Conservation (phyloP, 2,888 invertebrate genomes). For the Limenitis camilla region DNA sequence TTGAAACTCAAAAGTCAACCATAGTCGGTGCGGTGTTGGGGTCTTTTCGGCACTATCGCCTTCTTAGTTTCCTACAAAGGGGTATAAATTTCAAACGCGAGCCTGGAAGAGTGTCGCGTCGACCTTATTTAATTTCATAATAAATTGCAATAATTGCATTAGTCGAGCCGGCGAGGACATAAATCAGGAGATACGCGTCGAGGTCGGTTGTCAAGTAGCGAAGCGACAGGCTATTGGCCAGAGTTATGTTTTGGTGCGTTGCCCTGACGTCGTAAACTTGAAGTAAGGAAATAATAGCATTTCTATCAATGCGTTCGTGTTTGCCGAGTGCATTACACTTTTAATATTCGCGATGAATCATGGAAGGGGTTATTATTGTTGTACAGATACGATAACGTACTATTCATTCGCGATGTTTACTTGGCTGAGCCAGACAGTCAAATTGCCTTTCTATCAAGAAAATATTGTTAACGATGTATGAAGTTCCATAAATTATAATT, state of each 20-base stretch:
- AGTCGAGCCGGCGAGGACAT: conserved; percentile 49
- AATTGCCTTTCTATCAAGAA: no score
- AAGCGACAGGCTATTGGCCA: conserved; percentile 31
- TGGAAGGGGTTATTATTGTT: conserved; percentile 22
- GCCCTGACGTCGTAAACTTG: conserved; percentile 31
- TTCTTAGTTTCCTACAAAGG: conserved; percentile 33
- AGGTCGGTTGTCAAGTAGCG: conserved; percentile 37
- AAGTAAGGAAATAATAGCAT: conserved; percentile 32
- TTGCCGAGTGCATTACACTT: conserved; percentile 30
- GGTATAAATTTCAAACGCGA: conserved; percentile 57
- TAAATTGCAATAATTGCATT: conserved; percentile 74
- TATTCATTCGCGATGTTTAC: not conserved
- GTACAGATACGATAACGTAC: conserved; percentile 6
- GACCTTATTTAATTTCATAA: conserved; percentile 70
- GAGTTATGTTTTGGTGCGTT: conserved; percentile 33
- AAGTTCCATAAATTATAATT: no score
- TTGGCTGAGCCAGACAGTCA: not conserved
- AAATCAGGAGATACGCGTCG: conserved; percentile 51
- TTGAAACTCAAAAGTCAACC: conserved; percentile 53
- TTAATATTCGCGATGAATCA: conserved; percentile 27
- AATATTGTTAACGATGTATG: no score
- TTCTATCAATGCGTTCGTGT: conserved; percentile 30
- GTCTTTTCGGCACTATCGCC: conserved; percentile 38
- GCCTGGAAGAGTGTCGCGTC: conserved; percentile 47
- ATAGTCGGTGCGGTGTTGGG: conserved; percentile 30